A percentile compares a stretch with the other conserved stretches of the same genome.
phyloP scores from a whole-genome alignment of 2,113 vertebrate species.

The Castor canadensis region DNA sequence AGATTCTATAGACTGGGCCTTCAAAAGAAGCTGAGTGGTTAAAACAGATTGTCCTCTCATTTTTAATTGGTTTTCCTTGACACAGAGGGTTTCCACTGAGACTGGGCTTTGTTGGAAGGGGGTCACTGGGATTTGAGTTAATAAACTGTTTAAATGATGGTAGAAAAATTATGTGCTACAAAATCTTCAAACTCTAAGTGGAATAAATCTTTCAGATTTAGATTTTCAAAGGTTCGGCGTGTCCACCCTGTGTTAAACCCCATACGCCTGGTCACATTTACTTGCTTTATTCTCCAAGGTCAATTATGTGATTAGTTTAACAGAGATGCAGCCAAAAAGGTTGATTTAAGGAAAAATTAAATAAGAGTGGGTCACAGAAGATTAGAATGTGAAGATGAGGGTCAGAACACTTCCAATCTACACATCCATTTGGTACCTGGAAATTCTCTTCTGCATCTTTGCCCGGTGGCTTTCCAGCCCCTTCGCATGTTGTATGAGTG shows the following conservation, averaged over 20 bases:
- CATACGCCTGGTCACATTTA: not conserved
- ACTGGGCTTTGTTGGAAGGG: not conserved
- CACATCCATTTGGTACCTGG: not conserved
- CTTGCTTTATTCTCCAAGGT: not conserved
- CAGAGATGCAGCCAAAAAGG: not conserved
- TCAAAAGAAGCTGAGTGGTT: not conserved
- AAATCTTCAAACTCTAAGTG: not conserved
- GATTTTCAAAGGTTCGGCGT: too few relatives aligned
- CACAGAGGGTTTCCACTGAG: not conserved
- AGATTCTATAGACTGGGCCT: not conserved
- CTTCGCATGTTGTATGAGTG: too few relatives aligned
- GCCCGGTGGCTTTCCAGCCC: accelerated
- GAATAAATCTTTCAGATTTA: not conserved
- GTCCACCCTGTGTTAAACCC: not conserved
- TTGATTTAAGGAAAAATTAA: not conserved
- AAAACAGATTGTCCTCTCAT: not conserved
- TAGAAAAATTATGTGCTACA: not conserved
- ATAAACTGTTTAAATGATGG: not conserved
- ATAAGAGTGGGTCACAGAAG: not conserved
- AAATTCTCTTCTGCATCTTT: not conserved
- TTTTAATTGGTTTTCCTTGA: not conserved
- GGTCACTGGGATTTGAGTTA: not conserved
- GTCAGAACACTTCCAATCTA: not conserved
- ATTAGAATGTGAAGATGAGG: not conserved
- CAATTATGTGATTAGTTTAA: not conserved